Evolutionary conservation across 2,888 invertebrate genomes (phyloP).

Genomic region (Cynaeus angustus): DNA sequence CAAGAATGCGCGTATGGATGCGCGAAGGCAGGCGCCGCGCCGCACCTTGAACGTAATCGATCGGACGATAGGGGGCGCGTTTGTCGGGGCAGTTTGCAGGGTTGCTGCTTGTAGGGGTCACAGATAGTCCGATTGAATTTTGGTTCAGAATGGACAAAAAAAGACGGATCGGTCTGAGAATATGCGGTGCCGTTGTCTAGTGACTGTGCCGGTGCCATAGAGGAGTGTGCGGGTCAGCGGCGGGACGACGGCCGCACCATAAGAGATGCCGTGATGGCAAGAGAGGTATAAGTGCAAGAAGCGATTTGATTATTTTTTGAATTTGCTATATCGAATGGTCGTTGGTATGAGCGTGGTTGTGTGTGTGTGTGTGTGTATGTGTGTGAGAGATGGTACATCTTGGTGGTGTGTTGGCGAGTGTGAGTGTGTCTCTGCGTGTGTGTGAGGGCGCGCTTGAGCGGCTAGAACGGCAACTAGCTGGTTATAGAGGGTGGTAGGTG

Average conservation of each 20-base stretch:
- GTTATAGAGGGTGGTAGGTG: constrained; percentile 60
- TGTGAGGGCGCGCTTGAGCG: constrained; percentile 53
- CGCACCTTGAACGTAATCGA: constrained; percentile 64
- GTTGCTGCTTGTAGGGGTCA: constrained; percentile 69
- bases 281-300: constrained; percentile 74
- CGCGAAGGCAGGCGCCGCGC: constrained; percentile 50
- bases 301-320: constrained; percentile 4
- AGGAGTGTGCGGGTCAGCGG: constrained; percentile 63
- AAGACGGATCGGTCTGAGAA: constrained; percentile 65
- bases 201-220: constrained; percentile 63
- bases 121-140: constrained; percentile 66
- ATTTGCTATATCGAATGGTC: constrained; percentile 12
- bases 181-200: constrained; percentile 65
- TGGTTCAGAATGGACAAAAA: constrained; percentile 69
- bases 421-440: constrained; percentile 24
- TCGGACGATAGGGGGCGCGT: constrained; percentile 67
- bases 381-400: constrained; percentile 24
- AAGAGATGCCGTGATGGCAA: constrained; percentile 83
- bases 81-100: constrained; percentile 70
- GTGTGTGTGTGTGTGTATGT: constrained; percentile 38
- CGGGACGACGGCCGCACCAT: constrained; percentile 73
- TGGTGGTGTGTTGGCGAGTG: background rate
- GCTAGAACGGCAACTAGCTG: constrained; percentile 56
- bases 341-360: constrained; percentile 30
- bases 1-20: constrained; percentile 44